Base-by-base conservation (phyloP, 2,797 vertebrate species). In the Kryptopterus vitreolus region DNA sequence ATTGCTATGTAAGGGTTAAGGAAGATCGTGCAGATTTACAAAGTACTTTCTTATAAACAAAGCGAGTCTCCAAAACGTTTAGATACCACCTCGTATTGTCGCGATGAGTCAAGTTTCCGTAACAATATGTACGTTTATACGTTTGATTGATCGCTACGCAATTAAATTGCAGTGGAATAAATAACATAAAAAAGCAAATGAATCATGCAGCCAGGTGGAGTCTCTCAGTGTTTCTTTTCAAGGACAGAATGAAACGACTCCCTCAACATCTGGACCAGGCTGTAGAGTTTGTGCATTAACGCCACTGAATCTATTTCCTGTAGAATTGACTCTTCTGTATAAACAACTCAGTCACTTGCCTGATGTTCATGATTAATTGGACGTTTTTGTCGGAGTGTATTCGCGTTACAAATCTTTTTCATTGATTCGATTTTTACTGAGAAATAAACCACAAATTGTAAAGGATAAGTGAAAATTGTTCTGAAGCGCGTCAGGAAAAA, bases 161-260 rank as follows among this genome's bases (percentile, higher is more conserved):
- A 46, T 20, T 12, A 46, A 75, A 29, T 0, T 24, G 72, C 16
- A 75, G 24, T 26, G 8, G 24, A 75, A 75, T 75, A 75, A 75
- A 75, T 75, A 75, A 75, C 8, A 24, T 57, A 43, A 59, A 46
- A 7, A 46, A 7, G 29, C 31, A 26, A 29, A 59, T 43, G 35
- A 58, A 24, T 55, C 53, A 46, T 22, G 24, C 16, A 59, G 11
- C 35, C 24, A 11, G 4, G 22, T 18, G 2, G n/a, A 74, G 53
- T 22, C 71, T 58, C 29, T 33, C 9, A 29, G 48, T 31, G 26
- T 31, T 10, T 10, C 18, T 52, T 22, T 50, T 26, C 15, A 43
- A 7, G 1, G 15, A 65, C 62, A 38, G 9, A 35, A 3, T 8
- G 16, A 38, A 29, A 62, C 31, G 1, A 35, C 38, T 18, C 35